Evolutionary conservation across 1,140 invertebrate species (phyloP), one percentile per base, ranked within the genome.

Genomic region (Drosophila carrolli): DNA sequence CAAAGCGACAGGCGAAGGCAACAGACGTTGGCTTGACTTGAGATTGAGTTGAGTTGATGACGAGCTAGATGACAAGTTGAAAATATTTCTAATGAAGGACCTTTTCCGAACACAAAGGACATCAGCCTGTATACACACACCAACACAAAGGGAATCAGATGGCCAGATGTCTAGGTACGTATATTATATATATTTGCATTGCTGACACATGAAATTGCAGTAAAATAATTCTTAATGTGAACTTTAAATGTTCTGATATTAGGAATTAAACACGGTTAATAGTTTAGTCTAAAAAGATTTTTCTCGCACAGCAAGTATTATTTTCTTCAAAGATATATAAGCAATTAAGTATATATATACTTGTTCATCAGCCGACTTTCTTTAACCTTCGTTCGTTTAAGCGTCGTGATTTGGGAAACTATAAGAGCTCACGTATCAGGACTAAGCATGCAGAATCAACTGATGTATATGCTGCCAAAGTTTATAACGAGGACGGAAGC

Each of bases 31-130:
- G 83, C 79, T 88, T 86, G 83, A 86, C 83, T 86, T 88, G 83
- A 88, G 76, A 81, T 86, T 86, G 82, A 88, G 83, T 83, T 84
- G 84, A 89, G 83, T 89, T 89, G 84, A 89, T 89, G 84, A 83
- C 84, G 77, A 89, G 79, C 86, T 80, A 89, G 80, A 89, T 89
- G 84, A 89, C 84, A 89, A 89, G 77, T 89, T 89, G 84, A 84
- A 89, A 89, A 89, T 89, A 89, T 89, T 89, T 89, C 79, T 89
- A 89, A 89, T 89, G 84, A 89, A 83, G 84, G 84, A 89, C 84
- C 84, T 89, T 83, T 89, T 75, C 63, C 51, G 48, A 75, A 71
- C 62, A 83, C 84, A 89, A 88, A 81, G 77, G 84, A 88, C 68
- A 75, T 75, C 59, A 57, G 63, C 59, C 63, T 14, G 44, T 50